Evolutionary conservation across 2,113 vertebrate genomes (phyloP), one percentile per base, ranked within the genome.

Genomic region (Ictidomys tridecemlineatus): DNA sequence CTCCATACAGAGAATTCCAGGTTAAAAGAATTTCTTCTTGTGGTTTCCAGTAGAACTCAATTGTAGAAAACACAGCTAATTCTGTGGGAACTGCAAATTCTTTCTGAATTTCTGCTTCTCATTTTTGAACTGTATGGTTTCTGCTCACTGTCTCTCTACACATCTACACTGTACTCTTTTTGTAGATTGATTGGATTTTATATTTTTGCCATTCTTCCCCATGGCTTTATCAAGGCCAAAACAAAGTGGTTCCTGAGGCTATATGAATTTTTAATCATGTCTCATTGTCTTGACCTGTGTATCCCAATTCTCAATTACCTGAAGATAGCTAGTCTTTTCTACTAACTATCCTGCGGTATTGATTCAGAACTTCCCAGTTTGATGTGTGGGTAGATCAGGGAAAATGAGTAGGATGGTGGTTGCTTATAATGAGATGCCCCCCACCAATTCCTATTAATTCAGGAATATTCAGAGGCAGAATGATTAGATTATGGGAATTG

Each of bases 1-100:
- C 20, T 20, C 8, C 26, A 77, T 0, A 18, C 20, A 20, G 79
- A 77, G 24, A 82, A 77, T 24, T 28, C 77, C 28, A 79, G 39
- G n/a, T 85, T 17, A 63, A 74, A 87, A 94, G 9, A 1, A 89
- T 89, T 97, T 70, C 56, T 93, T 58, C 20, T 69, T 72, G 13
- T 3, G 48, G 14, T 72, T 77, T 76, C 11, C 16, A 72, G 11
- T 16, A 30, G 67, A 91, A 85, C 14, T 9, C 11, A 72, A 8
- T 34, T 94, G 16, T 85, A 51, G 24, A 80, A 70, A 39, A 32
- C 51, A 58, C 80, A 39, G 14, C 10, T 91, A 22, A 34, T 48
- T 34, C 4, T n/a, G 26, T n/a, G 14, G 42, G 30, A 77, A 61
- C 17, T 28, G 22, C 34, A 92, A 85, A 65, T 13, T 8, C 22